phyloP scores from a whole-genome alignment of 2,888 invertebrate genomes.

The Sinelater perroti region DNA sequence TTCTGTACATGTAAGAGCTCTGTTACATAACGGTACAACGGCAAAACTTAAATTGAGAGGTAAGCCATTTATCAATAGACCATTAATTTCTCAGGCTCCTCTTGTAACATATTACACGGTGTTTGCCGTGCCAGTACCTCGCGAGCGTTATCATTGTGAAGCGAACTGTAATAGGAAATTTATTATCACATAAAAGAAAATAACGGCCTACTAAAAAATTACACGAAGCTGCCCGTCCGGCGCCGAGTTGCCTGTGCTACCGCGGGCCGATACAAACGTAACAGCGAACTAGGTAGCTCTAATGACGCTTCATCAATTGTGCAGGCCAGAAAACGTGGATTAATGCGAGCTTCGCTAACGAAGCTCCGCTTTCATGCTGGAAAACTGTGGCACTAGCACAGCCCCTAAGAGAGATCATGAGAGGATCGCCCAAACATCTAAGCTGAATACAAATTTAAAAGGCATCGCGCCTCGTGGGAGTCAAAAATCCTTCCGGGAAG shows the following conservation, averaged over 20 bases:
- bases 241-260: neutral
- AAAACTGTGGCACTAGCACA: neutral
- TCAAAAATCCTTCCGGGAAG: constrained; percentile 8
- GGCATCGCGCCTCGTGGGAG: constrained; percentile 10
- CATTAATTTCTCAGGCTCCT: no score
- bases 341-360: neutral
- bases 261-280: neutral
- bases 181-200: constrained; percentile 5
- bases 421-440: constrained; percentile 5
- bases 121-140: neutral
- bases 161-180: neutral
- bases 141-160: neutral
- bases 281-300: no score
- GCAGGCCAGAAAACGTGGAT: neutral
- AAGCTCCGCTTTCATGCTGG: neutral
- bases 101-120: neutral
- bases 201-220: constrained; percentile 1
- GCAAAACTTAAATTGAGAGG: no score
- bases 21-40: no score
- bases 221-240: neutral
- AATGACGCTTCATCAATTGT: neutral
- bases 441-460: constrained; percentile 20
- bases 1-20: no score
- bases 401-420: constrained; percentile 4
- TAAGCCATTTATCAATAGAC: no score